Conservation (phyloP, 2,888 invertebrate genomes). For the Cephus runcator region DNA sequence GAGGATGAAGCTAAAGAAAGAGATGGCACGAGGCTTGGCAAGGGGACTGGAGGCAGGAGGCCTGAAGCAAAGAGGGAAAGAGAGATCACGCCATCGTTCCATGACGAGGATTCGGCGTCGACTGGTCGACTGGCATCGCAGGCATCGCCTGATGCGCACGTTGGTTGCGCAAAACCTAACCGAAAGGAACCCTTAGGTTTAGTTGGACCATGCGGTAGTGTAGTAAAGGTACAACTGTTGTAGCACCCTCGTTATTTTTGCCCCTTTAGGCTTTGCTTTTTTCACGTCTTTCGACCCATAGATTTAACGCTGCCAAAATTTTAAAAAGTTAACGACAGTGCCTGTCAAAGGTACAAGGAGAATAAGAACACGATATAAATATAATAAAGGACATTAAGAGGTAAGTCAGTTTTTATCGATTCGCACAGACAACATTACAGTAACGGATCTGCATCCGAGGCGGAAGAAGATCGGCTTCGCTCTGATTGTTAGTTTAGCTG, state of each 20-base stretch:
- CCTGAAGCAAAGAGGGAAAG: background rate
- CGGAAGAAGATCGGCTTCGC: background rate
- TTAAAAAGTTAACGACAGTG: background rate
- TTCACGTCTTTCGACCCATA: background rate
- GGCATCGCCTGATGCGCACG: conserved; percentile 27
- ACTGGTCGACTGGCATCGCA: background rate
- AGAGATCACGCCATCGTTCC: background rate
- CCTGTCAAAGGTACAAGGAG: background rate
- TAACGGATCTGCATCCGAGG: background rate
- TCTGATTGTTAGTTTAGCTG: background rate
- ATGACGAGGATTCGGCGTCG: background rate
- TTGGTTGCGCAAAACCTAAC: background rate
- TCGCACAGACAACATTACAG: background rate
- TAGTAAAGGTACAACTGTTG: background rate
- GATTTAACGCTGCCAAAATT: background rate
- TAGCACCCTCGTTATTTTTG: background rate
- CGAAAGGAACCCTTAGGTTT: background rate
- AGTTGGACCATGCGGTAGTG: background rate
- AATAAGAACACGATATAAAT: background rate
- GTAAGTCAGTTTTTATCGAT: background rate
- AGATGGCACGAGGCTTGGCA: background rate
- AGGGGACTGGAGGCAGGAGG: background rate
- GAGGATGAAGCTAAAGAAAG: background rate
- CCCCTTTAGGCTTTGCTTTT: background rate
- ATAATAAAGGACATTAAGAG: background rate